Base-by-base conservation (phyloP, 2,113 vertebrate species). In the Ciconia boyciana region DNA sequence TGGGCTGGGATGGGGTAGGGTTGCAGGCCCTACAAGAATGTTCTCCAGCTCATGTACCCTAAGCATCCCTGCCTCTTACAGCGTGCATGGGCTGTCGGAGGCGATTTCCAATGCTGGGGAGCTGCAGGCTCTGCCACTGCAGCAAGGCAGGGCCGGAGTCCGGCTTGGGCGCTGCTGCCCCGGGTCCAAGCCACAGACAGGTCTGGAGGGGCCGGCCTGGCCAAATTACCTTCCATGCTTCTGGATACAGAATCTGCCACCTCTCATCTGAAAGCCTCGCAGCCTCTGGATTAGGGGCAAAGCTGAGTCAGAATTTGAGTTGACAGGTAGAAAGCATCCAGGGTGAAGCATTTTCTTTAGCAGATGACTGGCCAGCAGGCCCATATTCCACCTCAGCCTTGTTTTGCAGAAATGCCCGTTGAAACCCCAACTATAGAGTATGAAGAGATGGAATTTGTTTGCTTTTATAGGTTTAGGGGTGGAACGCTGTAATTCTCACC, bases 21-120 rank as follows among this genome's bases (percentile, higher is more conserved):
- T 62, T 91, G 68, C 34, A 60, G 51, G 36, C 34, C 44, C 32
- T 13, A 4, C 24, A 12, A 39, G 8, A 8, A 13, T 0, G 2
- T 4, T 55, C 54, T 57, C 5, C 66, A n/a, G 66, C 54, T 39
- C 15, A 0, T 1, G 1, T 6, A 1, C 51, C 55, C 69, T 2
- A 5, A 49, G 60, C 60, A 19, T 55, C 66, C 43, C 58, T 11
- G 48, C 13, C 14, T 9, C 52, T 54, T 6, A 1, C 20, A 28
- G 44, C 0, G 0, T 2, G 9, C 5, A 0, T 1, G 88, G 58
- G 68, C 54, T 2, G 3, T 7, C 4, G 0, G 34, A 32, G 62
- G 41, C 0, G 16, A 18, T 18, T 46, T 20, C 69, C 48, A 13
- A 7, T 5, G 0, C 2, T 5, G 2, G 66, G 32, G 57, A 88